phyloP scores from a whole-genome alignment of 2,113 vertebrate species.

The Cyanistes caeruleus region DNA sequence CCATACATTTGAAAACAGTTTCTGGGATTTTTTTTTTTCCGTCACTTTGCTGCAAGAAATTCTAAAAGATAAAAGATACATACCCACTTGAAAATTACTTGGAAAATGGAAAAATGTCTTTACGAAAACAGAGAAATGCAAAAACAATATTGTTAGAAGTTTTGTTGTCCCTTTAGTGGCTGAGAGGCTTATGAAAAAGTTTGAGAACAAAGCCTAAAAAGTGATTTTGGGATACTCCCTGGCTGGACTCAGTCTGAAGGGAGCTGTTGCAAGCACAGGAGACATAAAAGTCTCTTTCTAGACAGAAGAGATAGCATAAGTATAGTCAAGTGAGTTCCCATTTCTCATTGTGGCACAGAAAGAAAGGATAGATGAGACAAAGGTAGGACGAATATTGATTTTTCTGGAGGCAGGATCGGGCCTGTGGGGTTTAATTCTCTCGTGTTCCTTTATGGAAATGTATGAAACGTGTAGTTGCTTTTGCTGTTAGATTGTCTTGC shows the following conservation, averaged over 20 bases:
- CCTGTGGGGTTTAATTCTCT: background rate
- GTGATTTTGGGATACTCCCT: background rate
- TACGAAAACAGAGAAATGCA: background rate
- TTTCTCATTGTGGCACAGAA: background rate
- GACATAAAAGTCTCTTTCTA: background rate
- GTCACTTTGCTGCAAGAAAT: background rate
- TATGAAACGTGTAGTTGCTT: background rate
- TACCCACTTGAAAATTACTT: background rate
- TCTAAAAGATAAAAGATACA: background rate
- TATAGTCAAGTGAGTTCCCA: background rate
- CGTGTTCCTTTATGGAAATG: background rate
- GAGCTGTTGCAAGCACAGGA: background rate
- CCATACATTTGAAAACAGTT: background rate
- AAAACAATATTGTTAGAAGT: background rate
- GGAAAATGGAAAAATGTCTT: background rate
- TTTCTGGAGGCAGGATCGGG: background rate
- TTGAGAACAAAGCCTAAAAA: background rate
- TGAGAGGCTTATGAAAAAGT: background rate
- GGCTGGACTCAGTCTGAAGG: background rate
- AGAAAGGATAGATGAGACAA: background rate
- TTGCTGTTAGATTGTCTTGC: background rate
- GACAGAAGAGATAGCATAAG: background rate
- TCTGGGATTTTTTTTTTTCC: background rate
- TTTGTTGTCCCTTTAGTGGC: background rate
- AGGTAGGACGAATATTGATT: rapidly evolving